phyloP scores from a whole-genome alignment of 1,140 invertebrate genomes.

The Planococcus citri region DNA sequence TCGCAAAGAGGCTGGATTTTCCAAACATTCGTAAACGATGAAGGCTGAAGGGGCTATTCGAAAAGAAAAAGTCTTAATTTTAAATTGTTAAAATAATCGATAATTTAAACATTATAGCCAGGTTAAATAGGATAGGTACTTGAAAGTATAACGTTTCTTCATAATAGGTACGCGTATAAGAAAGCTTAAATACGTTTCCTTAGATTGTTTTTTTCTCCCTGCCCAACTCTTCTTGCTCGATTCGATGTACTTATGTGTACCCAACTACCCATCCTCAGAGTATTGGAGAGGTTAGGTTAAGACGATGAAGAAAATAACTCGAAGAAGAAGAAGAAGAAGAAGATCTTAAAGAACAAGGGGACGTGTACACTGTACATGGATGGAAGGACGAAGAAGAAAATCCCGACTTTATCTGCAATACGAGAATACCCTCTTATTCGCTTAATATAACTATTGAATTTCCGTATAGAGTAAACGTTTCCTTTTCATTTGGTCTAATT shows the following conservation, averaged over 20 bases:
- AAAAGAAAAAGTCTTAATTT: neutral
- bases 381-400: no score
- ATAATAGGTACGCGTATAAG: neutral
- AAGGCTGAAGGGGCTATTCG: no score
- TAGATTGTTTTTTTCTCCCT: neutral
- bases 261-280: no score
- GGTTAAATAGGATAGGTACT: neutral
- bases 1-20: no score
- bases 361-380: no score
- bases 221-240: no score
- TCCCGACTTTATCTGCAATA: neutral
- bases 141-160: neutral
- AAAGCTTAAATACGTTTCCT: neutral
- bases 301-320: no score
- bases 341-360: no score
- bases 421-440: neutral
- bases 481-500: slow-evolving; percentile 7
- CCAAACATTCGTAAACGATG: no score
- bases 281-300: no score
- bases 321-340: no score
- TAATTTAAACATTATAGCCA: neutral
- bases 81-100: neutral
- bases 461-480: slow-evolving; percentile 1
- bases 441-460: slow-evolving; percentile 3
- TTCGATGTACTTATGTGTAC: no score